A percentile compares a stretch with the other conserved stretches of the same genome.
These are phyloP conservation scores for Tetragonula clypearis DNA, from an alignment of 1,140 invertebrate species.

Conservation along the genomic window DNA sequence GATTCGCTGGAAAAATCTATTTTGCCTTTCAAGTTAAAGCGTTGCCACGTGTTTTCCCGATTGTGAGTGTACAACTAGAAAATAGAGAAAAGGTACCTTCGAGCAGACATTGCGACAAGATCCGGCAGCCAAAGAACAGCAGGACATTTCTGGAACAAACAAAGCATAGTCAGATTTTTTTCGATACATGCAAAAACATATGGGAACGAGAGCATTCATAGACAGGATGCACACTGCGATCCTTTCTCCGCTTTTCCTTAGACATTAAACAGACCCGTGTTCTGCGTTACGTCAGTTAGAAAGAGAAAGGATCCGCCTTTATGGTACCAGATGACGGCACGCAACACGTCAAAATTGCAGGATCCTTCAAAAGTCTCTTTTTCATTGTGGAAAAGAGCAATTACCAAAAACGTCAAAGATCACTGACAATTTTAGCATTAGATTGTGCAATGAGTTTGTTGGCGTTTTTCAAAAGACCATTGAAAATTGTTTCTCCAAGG, in stretches of 20 bases:
- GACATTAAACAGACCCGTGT: constrained; percentile 66
- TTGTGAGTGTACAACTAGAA: background rate
- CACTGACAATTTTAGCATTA: no score
- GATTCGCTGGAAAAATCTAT: background rate
- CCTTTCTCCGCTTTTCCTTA: constrained; percentile 37
- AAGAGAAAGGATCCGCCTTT: constrained; percentile 37
- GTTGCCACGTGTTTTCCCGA: background rate
- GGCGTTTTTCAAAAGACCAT: no score
- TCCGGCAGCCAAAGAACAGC: constrained; percentile 71
- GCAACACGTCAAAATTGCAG: constrained; percentile 58
- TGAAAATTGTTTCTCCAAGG: rapidly evolving
- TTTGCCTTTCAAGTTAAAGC: background rate
- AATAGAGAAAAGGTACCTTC: constrained; percentile 60
- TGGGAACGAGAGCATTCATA: constrained; percentile 33
- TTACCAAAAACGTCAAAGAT: background rate
- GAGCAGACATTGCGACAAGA: constrained; percentile 75
- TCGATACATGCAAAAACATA: constrained; percentile 24
- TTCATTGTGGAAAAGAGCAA: background rate
- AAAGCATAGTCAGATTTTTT: constrained; percentile 22
- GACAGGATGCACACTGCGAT: constrained; percentile 7
- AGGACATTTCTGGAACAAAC: constrained; percentile 76
- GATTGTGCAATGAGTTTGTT: no score
- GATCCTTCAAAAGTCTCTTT: background rate
- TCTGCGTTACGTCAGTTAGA: constrained; percentile 58
- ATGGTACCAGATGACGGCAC: constrained; percentile 31